Evolutionary conservation across 2,888 invertebrate genomes (phyloP), one percentile per base, ranked within the genome.

Genomic region (Sycophila texana): DNA sequence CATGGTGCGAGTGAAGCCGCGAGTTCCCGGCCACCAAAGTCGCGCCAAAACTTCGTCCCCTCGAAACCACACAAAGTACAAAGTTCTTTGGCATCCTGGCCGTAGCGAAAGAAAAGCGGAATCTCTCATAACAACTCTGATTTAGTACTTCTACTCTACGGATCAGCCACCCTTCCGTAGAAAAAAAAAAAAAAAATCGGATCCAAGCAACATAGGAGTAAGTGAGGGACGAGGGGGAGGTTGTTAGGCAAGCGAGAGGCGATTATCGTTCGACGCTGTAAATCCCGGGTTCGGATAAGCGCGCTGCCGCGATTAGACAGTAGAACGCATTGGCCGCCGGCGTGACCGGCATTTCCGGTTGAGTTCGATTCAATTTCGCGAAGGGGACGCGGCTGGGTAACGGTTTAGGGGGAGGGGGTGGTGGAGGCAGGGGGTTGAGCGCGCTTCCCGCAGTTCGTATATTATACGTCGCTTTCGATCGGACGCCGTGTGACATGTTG

Each of bases 291-390:
- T 51, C 51, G 63, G 51, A 75, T 68, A 85, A 87, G 83, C 84
- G 63, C 47, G 4, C 26, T 82, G 81, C 79, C 83, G 74, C 85
- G 86, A 86, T 87, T 87, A 87, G 84, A 84, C 81, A 79, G 84
- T 81, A 81, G 83, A 83, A 82, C 83, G 86, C 83, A 84, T 84
- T n/a, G 57, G 12, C 47, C 66, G 51, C 83, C 84, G 85, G 84
- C 79, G 84, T 84, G 82, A 81, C 79, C 80, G 81, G 84, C 80
- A 83, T 84, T 84, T 86, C 85, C 86, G 83, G 79, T 82, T 80
- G 82, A 83, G 78, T 83, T 84, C 84, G 85, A 86, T 87, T 86
- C 85, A 86, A 88, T 88, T 88, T 86, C 82, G 83, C 84, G 82
- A 39, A 39, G 39, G 39, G 39, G 39, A 39, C 39, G 39, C 26